Base-by-base conservation (phyloP, 2,888 invertebrate genomes). In the Nomada ferruginata region DNA sequence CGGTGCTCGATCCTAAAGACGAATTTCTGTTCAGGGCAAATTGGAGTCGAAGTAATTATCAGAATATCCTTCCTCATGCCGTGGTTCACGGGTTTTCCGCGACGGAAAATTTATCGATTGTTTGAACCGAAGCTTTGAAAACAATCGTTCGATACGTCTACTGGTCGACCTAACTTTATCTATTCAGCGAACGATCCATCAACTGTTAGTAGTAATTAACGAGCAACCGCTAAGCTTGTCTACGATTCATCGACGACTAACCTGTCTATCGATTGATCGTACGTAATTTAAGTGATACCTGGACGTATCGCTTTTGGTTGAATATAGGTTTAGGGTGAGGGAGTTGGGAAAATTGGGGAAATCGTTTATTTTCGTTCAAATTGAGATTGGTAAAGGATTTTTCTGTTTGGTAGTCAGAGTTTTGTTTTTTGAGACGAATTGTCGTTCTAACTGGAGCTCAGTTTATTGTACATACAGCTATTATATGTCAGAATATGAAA, bases 141-240 rank as follows among this genome's bases (percentile, higher is more conserved):
- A 82, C 81, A 80, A 70, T 81, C 69, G 69, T 53, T 36, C 53
- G 59, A 23, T n/a, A 42, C 53, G 50, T 79, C 64, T 64, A 42
- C 55, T 61, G 50, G 63, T 57, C n/a, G 26, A 69, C 26, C 72
- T 53, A 65, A 74, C 75, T 47, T 78, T 63, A 75, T 86, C 81
- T 76, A 73, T 36, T 74, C 64, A 29, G 13, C 52, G 61, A 59
- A 79, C 73, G 78, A 89, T 88, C 83, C 82, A 88, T 89, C 89
- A 89, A 85, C 80, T 71, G 63, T 71, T 78, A 36, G 74, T 50
- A 79, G 77, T 89, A 89, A 89, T 89, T 89, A 89, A 89, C 88
- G 82, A 68, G 75, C 77, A 42, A 80, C 84, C 77, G 57, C 61
- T 59, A 78, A 72, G 74, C 79, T 76, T 76, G 83, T 88, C 82